These are phyloP conservation scores for Euplexia lucipara DNA, from an alignment of 2,888 invertebrate genomes.

Conservation along the genomic window DNA sequence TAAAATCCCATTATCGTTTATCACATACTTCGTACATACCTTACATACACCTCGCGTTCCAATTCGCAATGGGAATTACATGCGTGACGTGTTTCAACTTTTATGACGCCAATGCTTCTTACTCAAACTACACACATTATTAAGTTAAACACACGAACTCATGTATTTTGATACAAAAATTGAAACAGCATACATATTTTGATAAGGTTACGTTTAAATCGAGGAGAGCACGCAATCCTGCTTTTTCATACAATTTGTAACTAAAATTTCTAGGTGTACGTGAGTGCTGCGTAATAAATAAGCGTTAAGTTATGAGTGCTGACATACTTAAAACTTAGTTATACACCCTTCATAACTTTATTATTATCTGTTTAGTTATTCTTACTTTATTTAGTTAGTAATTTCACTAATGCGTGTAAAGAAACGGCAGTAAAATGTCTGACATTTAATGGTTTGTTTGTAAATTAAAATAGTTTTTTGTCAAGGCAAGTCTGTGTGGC, in stretches of 20 bases:
- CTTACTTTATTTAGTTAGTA: slow-evolving; percentile 46
- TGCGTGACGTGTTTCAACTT: slow-evolving; percentile 24
- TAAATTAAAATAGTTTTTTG: slow-evolving; percentile 17
- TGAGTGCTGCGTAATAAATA: slow-evolving; percentile 63
- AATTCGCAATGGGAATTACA: slow-evolving; percentile 1
- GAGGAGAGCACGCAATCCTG: slow-evolving; percentile 74
- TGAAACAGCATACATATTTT: slow-evolving; percentile 69
- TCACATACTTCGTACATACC: not conserved
- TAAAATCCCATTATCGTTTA: not conserved
- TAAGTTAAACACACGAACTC: slow-evolving; percentile 53
- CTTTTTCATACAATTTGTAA: slow-evolving; percentile 76
- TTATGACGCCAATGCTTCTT: slow-evolving; percentile 28
- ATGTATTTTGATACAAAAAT: slow-evolving; percentile 65
- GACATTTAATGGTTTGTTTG: slow-evolving; percentile 26
- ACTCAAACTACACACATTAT: slow-evolving; percentile 34
- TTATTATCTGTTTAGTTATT: slow-evolving; percentile 55
- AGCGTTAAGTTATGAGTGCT: slow-evolving; percentile 57
- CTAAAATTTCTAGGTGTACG: slow-evolving; percentile 59
- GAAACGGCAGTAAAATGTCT: slow-evolving; percentile 36
- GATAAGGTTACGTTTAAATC: slow-evolving; percentile 74
- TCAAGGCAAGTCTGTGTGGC: not conserved
- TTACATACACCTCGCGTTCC: not conserved
- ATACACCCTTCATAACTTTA: slow-evolving; percentile 52
- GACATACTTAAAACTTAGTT: slow-evolving; percentile 58
- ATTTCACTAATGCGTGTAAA: slow-evolving; percentile 53